Evolutionary conservation across 30 jellyfish, hydroid and myxozoan genomes (phyloP), one percentile per base, ranked within the genome.

Genomic region (Cassiopea xamachana): DNA sequence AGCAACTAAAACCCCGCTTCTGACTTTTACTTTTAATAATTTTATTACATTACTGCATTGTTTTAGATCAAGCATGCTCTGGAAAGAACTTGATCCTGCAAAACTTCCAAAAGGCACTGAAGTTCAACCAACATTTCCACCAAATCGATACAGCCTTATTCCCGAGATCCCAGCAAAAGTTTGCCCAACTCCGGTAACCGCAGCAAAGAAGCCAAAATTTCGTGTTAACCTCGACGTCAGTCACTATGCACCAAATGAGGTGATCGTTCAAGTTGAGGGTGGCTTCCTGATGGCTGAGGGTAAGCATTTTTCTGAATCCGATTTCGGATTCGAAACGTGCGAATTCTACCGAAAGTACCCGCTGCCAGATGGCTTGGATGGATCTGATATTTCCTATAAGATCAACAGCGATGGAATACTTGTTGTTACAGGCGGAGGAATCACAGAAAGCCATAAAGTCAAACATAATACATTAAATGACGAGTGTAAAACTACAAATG

Each of bases 301-400:
- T 2, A 94, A 90, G 71, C 98, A 94, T 68, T 89, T 84, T 75
- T 82, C 97, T 5, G 98, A 89, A 77, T 82, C 97, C 1, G 98
- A 94, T 67, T 90, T 80, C 80, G 98, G 98, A 8, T 80, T 55
- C 85, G 98, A 94, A 68, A 84, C 98, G 17, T 94, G 97, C 79
- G 92, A 90, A 60, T 94, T 94, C 80, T 94, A 88, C 72, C 96
- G 98, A 49, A 89, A 89, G 46, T 94, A 87, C 75, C 98, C 98
- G 46, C 89, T 94, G 15, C 98, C 98, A 17, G 97, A 84, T 44
- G 98, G 98, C 5, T 83, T 89, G 48, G 83, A 74, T 69, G 64
- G 83, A 64, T 49, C 82, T 6, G 97, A 94, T 75, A 90, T 94
- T 16, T 61, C 93, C 17, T 94, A 90, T 68, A 84, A 84, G 43